These are phyloP conservation scores for Pseudochaenichthys georgianus DNA, from an alignment of 2,797 vertebrate genomes.

Conservation along the genomic window DNA sequence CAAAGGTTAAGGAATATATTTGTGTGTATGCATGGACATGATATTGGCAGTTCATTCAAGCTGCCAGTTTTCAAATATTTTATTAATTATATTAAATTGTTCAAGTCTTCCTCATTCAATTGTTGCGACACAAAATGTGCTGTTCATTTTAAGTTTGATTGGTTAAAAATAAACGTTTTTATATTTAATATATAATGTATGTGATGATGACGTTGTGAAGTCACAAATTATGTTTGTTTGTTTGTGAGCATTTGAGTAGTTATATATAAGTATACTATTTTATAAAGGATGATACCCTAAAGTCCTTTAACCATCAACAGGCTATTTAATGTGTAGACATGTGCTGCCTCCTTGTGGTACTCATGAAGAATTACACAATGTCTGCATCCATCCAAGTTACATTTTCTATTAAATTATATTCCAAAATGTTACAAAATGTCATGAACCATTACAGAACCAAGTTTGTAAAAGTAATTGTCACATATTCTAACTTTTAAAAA, in stretches of 20 bases:
- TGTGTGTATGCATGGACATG: neutral
- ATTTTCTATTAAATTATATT: neutral
- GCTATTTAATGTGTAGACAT: constrained; percentile 2
- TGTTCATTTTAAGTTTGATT: neutral
- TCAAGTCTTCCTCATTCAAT: neutral
- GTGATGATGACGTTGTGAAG: neutral
- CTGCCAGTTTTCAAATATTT: neutral
- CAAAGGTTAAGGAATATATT: constrained; percentile 28
- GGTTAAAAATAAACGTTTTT: neutral
- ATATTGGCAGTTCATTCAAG: neutral
- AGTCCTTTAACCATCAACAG: neutral
- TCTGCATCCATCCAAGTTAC: neutral
- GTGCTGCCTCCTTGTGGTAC: constrained; percentile 49
- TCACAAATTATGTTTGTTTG: neutral
- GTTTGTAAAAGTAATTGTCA: neutral
- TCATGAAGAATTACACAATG: neutral
- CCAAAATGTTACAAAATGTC: neutral
- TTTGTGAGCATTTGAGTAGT: neutral
- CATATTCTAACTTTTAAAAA: neutral
- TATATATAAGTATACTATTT: neutral
- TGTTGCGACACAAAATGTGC: neutral
- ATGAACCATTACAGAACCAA: neutral
- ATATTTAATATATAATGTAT: neutral
- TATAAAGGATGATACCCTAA: neutral
- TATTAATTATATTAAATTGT: neutral